These are phyloP conservation scores for Pachypeltis micranthus DNA, from an alignment of 1,140 invertebrate species.

Conservation along the genomic window DNA sequence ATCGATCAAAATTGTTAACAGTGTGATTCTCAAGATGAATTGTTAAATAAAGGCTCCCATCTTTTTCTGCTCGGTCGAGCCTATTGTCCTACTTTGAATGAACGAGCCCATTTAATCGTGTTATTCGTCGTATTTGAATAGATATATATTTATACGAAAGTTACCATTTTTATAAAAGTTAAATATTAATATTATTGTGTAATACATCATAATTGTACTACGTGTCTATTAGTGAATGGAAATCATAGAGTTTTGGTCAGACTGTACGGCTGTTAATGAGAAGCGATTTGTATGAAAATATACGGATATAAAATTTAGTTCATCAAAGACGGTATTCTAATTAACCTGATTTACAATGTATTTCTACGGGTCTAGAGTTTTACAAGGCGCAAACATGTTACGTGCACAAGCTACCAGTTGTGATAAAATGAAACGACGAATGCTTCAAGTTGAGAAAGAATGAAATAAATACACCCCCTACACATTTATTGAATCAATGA, in stretches of 20 bases:
- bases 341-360: no score
- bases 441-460: no score
- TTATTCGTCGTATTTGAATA: not conserved
- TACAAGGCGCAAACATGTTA: no score
- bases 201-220: conserved; percentile 1
- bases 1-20: not conserved
- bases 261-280: conserved; percentile 5
- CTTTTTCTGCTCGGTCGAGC: not conserved
- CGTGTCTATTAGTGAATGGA: conserved; percentile 2
- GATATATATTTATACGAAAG: conserved; percentile 7
- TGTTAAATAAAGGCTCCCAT: not conserved
- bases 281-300: conserved; percentile 5
- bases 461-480: no score
- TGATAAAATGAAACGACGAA: no score
- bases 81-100: not conserved
- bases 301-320: not conserved
- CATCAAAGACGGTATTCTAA: not conserved
- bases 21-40: not conserved
- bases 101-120: not conserved
- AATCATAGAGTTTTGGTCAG: not conserved
- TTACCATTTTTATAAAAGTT: conserved; percentile 9
- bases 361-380: no score
- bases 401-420: no score
- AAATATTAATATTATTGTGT: not conserved
- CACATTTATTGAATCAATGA: no score